Evolutionary conservation across 2,113 vertebrate genomes (phyloP).

Genomic region (Microcebus murinus): DNA sequence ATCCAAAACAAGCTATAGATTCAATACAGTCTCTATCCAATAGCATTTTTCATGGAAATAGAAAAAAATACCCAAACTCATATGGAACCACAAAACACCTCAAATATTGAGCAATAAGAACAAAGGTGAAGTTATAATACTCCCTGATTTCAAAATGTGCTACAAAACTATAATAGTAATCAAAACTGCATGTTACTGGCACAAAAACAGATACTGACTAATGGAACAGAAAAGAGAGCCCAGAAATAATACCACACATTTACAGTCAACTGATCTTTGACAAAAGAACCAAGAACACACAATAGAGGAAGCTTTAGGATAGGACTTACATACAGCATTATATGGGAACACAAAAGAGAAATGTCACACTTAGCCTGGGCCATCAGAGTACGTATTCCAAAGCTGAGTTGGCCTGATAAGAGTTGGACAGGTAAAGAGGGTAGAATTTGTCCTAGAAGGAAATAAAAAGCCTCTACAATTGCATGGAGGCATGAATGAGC

Average conservation of each 20-base stretch:
- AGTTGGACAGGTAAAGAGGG: not conserved
- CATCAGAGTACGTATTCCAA: not conserved
- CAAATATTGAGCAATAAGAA: not conserved
- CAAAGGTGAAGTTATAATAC: not conserved
- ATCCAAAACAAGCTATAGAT: not conserved
- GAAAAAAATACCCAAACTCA: not conserved
- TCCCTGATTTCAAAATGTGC: not conserved
- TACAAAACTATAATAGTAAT: not conserved
- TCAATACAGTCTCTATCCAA: not conserved
- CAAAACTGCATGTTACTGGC: not conserved
- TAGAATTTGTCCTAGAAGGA: not conserved
- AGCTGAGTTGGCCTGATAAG: not conserved
- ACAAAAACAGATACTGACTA: not conserved
- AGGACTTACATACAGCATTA: not conserved
- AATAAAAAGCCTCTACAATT: not conserved
- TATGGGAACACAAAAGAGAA: not conserved
- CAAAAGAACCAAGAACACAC: not conserved
- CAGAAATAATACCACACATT: not conserved
- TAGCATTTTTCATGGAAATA: not conserved
- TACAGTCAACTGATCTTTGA: not conserved
- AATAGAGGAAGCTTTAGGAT: not conserved
- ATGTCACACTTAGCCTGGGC: not conserved
- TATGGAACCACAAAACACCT: not conserved
- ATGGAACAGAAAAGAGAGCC: not conserved
- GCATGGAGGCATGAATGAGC: not conserved